Conservation (phyloP, 23 tunicate species). For the Oikopleura dioica region DNA sequence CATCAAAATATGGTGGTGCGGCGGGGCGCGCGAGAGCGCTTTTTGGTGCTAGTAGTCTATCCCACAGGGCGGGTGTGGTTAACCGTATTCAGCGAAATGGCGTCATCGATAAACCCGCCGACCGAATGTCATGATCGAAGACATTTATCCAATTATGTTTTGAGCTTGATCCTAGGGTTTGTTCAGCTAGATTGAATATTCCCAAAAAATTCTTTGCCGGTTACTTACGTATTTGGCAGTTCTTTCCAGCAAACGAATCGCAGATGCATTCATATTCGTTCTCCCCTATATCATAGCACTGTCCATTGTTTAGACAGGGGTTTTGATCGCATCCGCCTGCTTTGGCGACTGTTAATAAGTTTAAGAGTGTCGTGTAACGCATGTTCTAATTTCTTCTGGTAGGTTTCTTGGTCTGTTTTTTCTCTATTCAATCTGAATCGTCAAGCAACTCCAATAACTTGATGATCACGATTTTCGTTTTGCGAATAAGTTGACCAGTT, state of each 20-base stretch:
- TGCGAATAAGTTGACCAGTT: neutral
- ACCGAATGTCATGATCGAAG: no score
- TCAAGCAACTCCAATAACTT: slow-evolving; percentile 8
- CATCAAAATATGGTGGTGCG: no score
- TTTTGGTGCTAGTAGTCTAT: no score
- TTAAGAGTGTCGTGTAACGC: neutral
- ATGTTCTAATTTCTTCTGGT: neutral
- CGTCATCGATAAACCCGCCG: no score
- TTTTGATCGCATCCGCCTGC: neutral
- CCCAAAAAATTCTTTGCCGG: no score
- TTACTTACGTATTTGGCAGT: slow-evolving; percentile 11
- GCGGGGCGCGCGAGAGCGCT: no score
- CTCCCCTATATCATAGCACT: slow-evolving; percentile 3
- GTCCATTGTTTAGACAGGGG: neutral
- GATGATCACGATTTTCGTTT: neutral
- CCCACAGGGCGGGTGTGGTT: no score
- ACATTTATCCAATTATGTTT: no score
- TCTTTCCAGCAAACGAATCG: slow-evolving; percentile 7
- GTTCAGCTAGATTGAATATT: no score
- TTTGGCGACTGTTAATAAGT: neutral
- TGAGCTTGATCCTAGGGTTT: no score
- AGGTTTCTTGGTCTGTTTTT: neutral
- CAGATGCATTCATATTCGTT: neutral
- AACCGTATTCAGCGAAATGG: no score
- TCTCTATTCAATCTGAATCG: slow-evolving; percentile 6